Conservation (phyloP, 2,113 vertebrate genomes). For the Aegithalos caudatus region DNA sequence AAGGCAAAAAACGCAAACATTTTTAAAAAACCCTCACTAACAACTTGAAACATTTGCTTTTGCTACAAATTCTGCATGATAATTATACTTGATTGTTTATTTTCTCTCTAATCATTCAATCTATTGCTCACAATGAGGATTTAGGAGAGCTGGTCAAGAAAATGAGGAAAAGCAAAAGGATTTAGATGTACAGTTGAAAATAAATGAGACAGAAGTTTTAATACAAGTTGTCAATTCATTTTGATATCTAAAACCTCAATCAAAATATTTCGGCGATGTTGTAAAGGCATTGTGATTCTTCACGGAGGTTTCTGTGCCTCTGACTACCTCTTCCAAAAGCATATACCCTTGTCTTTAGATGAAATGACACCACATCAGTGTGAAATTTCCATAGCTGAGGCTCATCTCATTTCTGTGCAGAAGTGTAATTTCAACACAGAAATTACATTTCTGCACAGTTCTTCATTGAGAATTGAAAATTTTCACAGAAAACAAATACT, state of each 20-base stretch:
- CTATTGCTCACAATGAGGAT: background rate
- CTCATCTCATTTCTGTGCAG: too few species aligned
- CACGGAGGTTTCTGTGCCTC: background rate
- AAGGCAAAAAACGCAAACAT: background rate
- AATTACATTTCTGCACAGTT: background rate
- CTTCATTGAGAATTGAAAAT: background rate
- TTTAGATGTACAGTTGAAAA: background rate
- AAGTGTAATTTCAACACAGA: too few species aligned
- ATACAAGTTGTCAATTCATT: background rate
- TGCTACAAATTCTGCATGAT: background rate
- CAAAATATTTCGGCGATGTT: background rate
- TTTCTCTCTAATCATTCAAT: background rate
- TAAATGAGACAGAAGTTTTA: background rate
- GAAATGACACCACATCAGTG: background rate
- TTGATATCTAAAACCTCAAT: background rate
- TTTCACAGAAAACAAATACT: background rate
- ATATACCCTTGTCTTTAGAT: background rate
- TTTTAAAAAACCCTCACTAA: background rate
- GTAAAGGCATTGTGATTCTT: background rate
- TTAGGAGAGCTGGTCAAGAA: background rate
- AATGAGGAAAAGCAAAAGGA: background rate
- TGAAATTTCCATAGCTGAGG: background rate
- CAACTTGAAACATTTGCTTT: background rate
- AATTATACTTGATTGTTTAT: background rate
- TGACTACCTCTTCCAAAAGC: background rate